Evolutionary conservation across 23 tunicate species (phyloP).

Genomic region (Halocynthia roretzi): DNA sequence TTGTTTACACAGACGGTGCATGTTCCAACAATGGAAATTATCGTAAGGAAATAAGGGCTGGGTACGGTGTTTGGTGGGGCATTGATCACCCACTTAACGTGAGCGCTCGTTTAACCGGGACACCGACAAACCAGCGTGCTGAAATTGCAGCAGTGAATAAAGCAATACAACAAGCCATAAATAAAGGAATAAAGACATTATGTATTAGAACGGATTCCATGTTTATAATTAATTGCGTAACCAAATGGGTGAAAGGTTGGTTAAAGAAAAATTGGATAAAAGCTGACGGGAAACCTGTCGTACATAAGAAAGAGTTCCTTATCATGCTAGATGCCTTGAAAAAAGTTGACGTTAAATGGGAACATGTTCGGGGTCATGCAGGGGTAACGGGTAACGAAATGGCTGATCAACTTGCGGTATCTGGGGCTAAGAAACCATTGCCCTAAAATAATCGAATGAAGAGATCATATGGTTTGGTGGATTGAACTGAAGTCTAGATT

Average conservation of each 20-base stretch:
- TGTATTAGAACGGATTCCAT: constrained; percentile 71
- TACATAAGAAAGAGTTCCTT: constrained; percentile 55
- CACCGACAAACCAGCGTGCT: constrained; percentile 86
- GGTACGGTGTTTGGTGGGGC: constrained; percentile 98
- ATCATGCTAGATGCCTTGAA: constrained; percentile 58
- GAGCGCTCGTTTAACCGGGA: constrained; percentile 49
- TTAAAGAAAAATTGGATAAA: constrained; percentile 53
- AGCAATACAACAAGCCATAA: constrained; percentile 61
- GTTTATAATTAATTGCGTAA: constrained; percentile 75
- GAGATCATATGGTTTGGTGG: too few species aligned
- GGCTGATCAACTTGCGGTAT: constrained; percentile 88
- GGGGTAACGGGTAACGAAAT: constrained; percentile 83
- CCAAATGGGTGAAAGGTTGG: constrained; percentile 74
- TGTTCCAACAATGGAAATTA: constrained; percentile 63
- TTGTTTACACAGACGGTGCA: constrained; percentile 95
- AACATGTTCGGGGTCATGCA: constrained; percentile 67
- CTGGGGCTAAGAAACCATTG: constrained; percentile 33
- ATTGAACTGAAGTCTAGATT: too few species aligned
- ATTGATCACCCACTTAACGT: constrained; percentile 58
- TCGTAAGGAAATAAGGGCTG: constrained; percentile 36
- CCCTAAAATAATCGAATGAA: too few species aligned
- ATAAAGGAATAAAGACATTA: constrained; percentile 3
- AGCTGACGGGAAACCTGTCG: constrained; percentile 74
- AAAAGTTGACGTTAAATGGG: constrained; percentile 57
- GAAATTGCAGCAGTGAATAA: constrained; percentile 73